phyloP scores from a whole-genome alignment of 2,113 vertebrate genomes.

The Pseudorectes ferrugineus region DNA sequence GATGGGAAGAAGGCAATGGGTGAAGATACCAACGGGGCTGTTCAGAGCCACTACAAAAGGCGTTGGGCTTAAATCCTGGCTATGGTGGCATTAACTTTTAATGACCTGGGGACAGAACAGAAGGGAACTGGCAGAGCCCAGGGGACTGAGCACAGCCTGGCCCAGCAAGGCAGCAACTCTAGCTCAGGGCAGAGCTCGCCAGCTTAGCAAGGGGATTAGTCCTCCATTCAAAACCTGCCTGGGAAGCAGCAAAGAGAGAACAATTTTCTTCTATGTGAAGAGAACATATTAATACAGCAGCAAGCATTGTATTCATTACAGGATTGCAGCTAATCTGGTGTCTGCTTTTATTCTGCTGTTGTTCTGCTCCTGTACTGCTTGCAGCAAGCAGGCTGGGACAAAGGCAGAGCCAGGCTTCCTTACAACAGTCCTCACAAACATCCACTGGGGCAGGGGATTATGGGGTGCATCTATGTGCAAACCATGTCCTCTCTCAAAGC shows the following conservation, averaged over 20 bases:
- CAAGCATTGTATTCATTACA: slow-evolving; percentile 50
- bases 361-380: slow-evolving; percentile 26
- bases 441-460: neutral
- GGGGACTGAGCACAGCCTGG: rapidly evolving
- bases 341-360: slow-evolving; percentile 39
- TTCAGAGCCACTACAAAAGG: neutral
- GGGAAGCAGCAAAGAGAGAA: slow-evolving; percentile 8
- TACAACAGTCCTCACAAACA: neutral
- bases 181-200: neutral
- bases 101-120: neutral
- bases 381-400: slow-evolving; percentile 8
- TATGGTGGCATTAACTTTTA: neutral
- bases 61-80: neutral
- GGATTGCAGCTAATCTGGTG: slow-evolving; percentile 58
- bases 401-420: neutral
- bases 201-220: slow-evolving; percentile 30
- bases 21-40: neutral
- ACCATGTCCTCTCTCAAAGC: neutral
- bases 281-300: slow-evolving; percentile 24
- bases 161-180: neutral
- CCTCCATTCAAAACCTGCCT: slow-evolving; percentile 26
- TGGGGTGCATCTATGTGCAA: rapidly evolving
- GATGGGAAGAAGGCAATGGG: neutral
- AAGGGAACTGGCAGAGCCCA: neutral
- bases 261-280: neutral